phyloP scores from a whole-genome alignment of 2,797 vertebrate species.

The Ctenopoma kingsleyae region DNA sequence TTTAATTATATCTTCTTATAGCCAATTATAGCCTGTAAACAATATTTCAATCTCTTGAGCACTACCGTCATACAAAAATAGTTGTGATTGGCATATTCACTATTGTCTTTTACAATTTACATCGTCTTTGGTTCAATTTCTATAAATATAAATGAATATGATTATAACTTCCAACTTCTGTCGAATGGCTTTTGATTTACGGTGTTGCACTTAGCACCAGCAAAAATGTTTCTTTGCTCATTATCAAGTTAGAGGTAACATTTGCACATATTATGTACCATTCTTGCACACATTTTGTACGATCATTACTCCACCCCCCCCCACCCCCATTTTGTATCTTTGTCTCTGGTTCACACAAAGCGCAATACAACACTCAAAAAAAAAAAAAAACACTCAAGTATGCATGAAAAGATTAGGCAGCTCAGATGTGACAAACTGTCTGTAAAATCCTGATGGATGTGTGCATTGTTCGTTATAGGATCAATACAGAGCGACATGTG shows the following conservation, averaged over 20 bases:
- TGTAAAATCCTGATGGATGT: not conserved
- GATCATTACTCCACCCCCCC: too few species aligned
- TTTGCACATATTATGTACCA: not conserved
- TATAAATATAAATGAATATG: not conserved
- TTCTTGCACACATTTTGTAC: not conserved
- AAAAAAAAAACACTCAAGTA: slow-evolving; percentile 18
- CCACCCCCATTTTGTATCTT: not conserved
- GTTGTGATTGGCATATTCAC: not conserved
- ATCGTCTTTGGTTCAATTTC: not conserved
- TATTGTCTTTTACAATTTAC: not conserved
- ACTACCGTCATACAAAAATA: not conserved
- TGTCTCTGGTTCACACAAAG: slow-evolving; percentile 3
- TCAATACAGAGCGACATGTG: slow-evolving; percentile 21
- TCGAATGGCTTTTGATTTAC: slow-evolving; percentile 23
- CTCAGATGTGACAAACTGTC: slow-evolving; percentile 5
- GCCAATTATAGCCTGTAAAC: not conserved
- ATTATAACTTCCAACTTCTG: slow-evolving; percentile 5
- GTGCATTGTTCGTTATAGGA: slow-evolving; percentile 9
- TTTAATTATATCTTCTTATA: not conserved
- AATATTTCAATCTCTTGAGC: slow-evolving; percentile 1
- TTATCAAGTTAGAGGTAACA: not conserved
- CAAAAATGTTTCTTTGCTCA: slow-evolving; percentile 1
- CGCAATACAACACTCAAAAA: not conserved
- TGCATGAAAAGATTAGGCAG: slow-evolving; percentile 5
- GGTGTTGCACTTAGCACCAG: not conserved